Conservation (phyloP, 1,140 invertebrate species). For the Drosophila nannoptera region DNA sequence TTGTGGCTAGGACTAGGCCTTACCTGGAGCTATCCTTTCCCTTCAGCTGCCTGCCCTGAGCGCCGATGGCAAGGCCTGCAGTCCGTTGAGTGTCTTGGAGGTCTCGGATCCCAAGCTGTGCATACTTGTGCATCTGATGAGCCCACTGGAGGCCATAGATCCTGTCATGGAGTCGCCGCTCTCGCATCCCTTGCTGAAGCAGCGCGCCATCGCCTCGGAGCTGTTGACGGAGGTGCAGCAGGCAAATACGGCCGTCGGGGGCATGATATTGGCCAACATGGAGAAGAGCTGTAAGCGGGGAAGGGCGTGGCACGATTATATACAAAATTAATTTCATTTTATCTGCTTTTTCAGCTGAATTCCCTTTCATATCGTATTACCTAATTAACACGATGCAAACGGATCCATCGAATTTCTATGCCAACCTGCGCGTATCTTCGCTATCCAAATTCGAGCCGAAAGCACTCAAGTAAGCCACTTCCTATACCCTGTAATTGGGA, state of each 20-base stretch:
- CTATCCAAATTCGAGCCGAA: conserved; percentile 90
- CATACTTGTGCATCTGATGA: conserved; percentile 92
- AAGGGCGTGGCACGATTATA: no score
- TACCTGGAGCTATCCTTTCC: not conserved
- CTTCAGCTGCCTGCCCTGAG: conserved; percentile 80
- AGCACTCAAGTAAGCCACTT: conserved; percentile 66
- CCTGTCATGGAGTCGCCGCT: conserved; percentile 90
- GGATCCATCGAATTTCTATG: conserved; percentile 90
- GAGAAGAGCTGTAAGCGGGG: conserved; percentile 86
- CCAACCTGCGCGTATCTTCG: conserved; percentile 88
- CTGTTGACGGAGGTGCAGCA: conserved; percentile 86
- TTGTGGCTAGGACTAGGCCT: conserved; percentile 1
- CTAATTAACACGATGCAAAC: conserved; percentile 91
- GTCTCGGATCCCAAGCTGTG: conserved; percentile 93
- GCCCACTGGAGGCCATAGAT: conserved; percentile 89
- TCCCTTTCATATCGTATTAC: conserved; percentile 94
- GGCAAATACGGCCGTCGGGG: conserved; percentile 85
- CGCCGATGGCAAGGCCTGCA: conserved; percentile 81
- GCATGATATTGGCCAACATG: conserved; percentile 92
- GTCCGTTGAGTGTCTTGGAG: conserved; percentile 87
- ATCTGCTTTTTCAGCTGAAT: conserved; percentile 84
- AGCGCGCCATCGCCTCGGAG: conserved; percentile 87
- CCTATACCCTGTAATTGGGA: conserved; percentile 4
- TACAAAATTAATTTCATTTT: not conserved
- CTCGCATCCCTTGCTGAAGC: conserved; percentile 86